Conservation (phyloP, 2,113 vertebrate species). For the Carassius carassius region DNA sequence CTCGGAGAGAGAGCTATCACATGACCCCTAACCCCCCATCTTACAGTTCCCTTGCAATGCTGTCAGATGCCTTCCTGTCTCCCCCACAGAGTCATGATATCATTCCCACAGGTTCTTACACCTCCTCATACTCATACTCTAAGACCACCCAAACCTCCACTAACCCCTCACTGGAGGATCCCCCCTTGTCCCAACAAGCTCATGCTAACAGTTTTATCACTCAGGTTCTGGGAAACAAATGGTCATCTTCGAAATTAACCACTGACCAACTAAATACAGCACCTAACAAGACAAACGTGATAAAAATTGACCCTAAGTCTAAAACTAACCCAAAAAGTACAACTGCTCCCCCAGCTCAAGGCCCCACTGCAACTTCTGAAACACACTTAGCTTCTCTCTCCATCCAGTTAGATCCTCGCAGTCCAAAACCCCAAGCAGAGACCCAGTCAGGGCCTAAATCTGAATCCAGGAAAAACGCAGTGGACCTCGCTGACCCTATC, state of each 20-base stretch:
- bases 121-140: constrained; percentile 77
- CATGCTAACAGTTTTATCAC: constrained; percentile 62
- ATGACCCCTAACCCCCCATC: constrained; percentile 69
- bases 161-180: constrained; percentile 29
- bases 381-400: constrained; percentile 82
- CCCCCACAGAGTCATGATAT: constrained; percentile 61
- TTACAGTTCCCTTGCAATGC: constrained; percentile 61
- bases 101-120: constrained; percentile 72
- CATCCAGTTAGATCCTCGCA: constrained; percentile 78
- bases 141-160: constrained; percentile 67
- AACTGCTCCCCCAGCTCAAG: constrained; percentile 44
- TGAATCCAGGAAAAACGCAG: constrained; percentile 28
- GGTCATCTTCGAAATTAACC: constrained; percentile 85
- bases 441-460: constrained; percentile 38
- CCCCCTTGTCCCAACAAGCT: constrained; percentile 8
- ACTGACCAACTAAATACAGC: constrained; percentile 66
- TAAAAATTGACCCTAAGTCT: constrained; percentile 58
- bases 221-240: constrained; percentile 78
- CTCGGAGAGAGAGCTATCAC: constrained; percentile 84
- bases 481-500: constrained; percentile 15
- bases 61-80: constrained; percentile 58
- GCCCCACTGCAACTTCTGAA: constrained; percentile 56
- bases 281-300: constrained; percentile 24
- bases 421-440: constrained; percentile 70
- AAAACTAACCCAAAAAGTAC: constrained; percentile 55